A percentile compares a stretch with the other conserved stretches of the same genome.
These are phyloP conservation scores for Apamea anceps DNA, from an alignment of 2,888 invertebrate genomes.

Conservation along the genomic window DNA sequence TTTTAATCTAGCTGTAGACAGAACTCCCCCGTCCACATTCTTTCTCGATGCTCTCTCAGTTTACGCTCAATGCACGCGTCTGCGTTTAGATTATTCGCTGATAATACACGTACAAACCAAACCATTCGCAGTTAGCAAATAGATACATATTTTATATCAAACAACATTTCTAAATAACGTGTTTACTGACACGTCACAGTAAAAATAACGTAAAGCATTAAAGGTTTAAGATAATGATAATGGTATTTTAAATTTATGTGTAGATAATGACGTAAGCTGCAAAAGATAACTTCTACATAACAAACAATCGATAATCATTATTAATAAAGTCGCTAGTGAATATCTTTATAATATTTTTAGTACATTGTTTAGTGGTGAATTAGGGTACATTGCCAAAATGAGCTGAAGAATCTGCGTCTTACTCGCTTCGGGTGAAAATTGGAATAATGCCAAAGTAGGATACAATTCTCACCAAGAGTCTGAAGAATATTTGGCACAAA, in stretches of 20 bases:
- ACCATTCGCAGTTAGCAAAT: constrained; percentile 21
- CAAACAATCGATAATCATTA: constrained; percentile 15
- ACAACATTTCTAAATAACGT: not conserved
- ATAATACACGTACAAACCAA: constrained; percentile 43
- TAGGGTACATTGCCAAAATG: constrained; percentile 82
- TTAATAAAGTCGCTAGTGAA: constrained; percentile 30
- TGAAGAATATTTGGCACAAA: constrained; percentile 86
- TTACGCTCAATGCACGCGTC: constrained; percentile 57
- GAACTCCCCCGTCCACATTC: constrained; percentile 56
- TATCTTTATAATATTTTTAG: constrained; percentile 54
- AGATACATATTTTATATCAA: constrained; percentile 13
- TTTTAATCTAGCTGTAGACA: constrained; percentile 55
- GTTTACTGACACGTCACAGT: constrained; percentile 6
- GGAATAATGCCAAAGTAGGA: constrained; percentile 84
- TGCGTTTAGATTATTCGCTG: constrained; percentile 62
- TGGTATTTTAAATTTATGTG: constrained; percentile 5
- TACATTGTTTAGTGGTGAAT: constrained; percentile 55
- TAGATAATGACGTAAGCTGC: constrained; percentile 21
- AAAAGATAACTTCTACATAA: constrained; percentile 12
- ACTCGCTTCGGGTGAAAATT: constrained; percentile 80
- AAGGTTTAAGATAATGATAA: constrained; percentile 16
- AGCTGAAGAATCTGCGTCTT: constrained; percentile 82
- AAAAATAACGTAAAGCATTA: constrained; percentile 19
- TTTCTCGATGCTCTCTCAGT: constrained; percentile 48
- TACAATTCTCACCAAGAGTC: constrained; percentile 80